Conservation (phyloP, 2,888 invertebrate genomes). For the Apeira syringaria region DNA sequence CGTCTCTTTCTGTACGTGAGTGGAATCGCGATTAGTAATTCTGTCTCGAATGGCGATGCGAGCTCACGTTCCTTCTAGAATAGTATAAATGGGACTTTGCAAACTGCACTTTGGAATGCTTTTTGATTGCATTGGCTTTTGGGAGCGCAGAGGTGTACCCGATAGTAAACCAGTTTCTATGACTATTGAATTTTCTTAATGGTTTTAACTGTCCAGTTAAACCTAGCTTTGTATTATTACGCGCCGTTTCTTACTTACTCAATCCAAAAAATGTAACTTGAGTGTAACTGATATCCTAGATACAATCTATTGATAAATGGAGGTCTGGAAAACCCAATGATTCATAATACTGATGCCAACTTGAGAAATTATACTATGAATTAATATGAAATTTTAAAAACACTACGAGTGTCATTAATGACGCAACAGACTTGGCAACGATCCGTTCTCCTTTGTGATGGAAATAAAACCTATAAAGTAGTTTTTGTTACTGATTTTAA, state of each 20-base stretch:
- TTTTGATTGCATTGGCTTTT: constrained; percentile 49
- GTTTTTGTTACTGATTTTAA: too few relatives aligned
- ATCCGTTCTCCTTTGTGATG: constrained; percentile 20
- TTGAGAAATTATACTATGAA: constrained; percentile 29
- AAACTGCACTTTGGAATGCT: constrained; percentile 56
- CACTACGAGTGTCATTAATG: constrained; percentile 30
- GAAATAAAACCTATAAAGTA: too few relatives aligned
- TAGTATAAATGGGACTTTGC: constrained; percentile 58
- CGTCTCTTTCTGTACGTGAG: constrained; percentile 55
- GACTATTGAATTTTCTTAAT: constrained; percentile 46
- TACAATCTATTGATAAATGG: neutral
- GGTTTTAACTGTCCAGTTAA: too few relatives aligned
- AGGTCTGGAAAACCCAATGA: constrained; percentile 39
- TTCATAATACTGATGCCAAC: constrained; percentile 27
- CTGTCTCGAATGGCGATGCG: constrained; percentile 40
- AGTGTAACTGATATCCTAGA: too few relatives aligned
- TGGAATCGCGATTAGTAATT: constrained; percentile 58
- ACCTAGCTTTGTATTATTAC: too few relatives aligned
- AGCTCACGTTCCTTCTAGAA: constrained; percentile 41
- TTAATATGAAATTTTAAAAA: constrained; percentile 32
- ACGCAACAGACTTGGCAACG: constrained; percentile 40
- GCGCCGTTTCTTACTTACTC: too few relatives aligned
- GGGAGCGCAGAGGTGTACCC: constrained; percentile 51
- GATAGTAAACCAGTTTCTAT: constrained; percentile 52
- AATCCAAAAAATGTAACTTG: too few relatives aligned